Evolutionary conservation across 2,113 vertebrate genomes (phyloP).

Genomic region (Eidolon helvum): DNA sequence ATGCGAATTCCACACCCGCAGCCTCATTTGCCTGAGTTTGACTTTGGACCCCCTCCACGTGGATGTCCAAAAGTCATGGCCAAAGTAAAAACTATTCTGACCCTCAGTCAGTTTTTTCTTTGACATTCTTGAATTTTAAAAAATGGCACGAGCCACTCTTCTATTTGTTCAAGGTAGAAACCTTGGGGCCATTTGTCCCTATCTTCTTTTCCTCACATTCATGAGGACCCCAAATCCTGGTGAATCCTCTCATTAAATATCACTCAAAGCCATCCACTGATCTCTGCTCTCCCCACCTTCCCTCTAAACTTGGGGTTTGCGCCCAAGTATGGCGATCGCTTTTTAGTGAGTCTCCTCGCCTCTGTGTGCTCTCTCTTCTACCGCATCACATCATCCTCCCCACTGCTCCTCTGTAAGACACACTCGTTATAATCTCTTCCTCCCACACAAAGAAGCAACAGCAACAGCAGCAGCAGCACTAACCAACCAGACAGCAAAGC

Average conservation of each 20-base stretch:
- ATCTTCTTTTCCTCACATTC: neutral
- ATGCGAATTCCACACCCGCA: neutral
- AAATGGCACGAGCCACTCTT: neutral
- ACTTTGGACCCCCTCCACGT: neutral
- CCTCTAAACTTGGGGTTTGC: neutral
- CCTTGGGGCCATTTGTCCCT: neutral
- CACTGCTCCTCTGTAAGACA: too few relatives aligned
- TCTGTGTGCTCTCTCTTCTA: neutral
- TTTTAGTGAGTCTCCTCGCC: too few relatives aligned
- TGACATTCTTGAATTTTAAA: neutral
- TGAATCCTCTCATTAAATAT: too few relatives aligned
- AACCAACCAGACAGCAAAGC: too few relatives aligned
- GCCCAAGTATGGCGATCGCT: accelerated
- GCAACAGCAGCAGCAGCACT: neutral
- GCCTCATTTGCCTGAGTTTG: too few relatives aligned
- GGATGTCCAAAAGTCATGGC: neutral
- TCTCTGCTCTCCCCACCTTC: neutral
- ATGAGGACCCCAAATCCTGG: neutral
- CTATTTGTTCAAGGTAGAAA: neutral
- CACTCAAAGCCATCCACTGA: neutral
- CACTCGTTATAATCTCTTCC: neutral
- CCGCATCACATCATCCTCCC: accelerated
- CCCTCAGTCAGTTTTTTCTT: neutral
- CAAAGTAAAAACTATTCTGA: neutral
- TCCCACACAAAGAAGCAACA: neutral